Evolutionary conservation across 1,140 invertebrate species (phyloP).

Genomic region (Oscheius sp.): DNA sequence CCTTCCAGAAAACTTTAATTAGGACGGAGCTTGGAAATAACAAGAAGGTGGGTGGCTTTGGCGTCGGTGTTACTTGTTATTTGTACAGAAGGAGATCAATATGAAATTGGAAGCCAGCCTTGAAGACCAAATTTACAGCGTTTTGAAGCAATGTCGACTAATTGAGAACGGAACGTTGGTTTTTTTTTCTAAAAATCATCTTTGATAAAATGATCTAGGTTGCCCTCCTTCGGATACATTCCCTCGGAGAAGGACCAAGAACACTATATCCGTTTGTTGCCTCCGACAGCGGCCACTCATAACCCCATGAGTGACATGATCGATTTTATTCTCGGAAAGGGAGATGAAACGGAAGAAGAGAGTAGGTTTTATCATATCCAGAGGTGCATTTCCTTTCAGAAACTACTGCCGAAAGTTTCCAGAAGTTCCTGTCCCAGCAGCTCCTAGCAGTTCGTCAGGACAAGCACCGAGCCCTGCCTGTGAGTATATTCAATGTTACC

Average conservation of each 20-base stretch:
- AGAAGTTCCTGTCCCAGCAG: no score
- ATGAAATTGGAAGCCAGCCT: slow-evolving; percentile 25
- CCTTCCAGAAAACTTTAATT: slow-evolving; percentile 21
- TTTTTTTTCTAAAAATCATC: neutral
- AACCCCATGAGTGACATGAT: neutral
- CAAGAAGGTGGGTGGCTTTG: neutral
- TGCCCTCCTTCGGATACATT: neutral
- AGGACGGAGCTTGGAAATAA: neutral
- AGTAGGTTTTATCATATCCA: no score
- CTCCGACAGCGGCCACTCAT: neutral
- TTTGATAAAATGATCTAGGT: slow-evolving; percentile 1
- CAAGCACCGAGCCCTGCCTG: no score
- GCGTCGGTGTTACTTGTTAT: neutral
- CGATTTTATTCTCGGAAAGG: neutral
- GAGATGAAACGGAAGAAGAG: neutral
- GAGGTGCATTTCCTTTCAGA: no score
- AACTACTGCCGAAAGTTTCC: no score
- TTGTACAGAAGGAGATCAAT: slow-evolving; percentile 17
- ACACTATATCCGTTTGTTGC: neutral
- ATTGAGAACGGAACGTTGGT: neutral
- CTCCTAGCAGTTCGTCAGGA: no score
- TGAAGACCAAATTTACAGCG: slow-evolving; percentile 11
- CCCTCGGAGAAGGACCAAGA: neutral
- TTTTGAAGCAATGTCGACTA: slow-evolving; percentile 19
- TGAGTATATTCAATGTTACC: no score